A percentile compares a stretch with the other conserved stretches of the same genome.
These are phyloP conservation scores for Hyles vespertilio DNA, from an alignment of 1,140 invertebrate species.

Conservation along the genomic window DNA sequence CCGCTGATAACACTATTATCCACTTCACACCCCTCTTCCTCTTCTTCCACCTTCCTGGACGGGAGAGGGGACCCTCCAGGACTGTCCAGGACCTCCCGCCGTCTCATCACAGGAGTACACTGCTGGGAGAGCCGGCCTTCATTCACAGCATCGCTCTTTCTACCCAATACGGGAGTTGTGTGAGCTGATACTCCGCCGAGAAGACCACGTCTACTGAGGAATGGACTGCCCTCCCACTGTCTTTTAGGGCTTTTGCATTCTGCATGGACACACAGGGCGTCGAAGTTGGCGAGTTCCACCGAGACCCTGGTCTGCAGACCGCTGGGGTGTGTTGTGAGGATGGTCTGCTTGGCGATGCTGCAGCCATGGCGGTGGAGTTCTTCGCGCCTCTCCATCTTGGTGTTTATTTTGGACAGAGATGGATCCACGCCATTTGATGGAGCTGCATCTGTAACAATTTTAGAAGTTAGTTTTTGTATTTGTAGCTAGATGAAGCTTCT, in stretches of 20 bases:
- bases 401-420: constrained; percentile 18
- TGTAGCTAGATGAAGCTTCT: too few relatives aligned
- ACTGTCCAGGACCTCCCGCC: constrained; percentile 53
- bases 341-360: constrained; percentile 69
- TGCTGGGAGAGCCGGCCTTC: constrained; percentile 63
- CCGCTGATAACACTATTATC: constrained; percentile 79
- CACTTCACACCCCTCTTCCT: constrained; percentile 61
- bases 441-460: constrained; percentile 15
- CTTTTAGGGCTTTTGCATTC: constrained; percentile 52
- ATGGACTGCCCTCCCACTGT: constrained; percentile 56
- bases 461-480: background rate
- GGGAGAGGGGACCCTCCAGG: constrained; percentile 57
- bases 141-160: constrained; percentile 54
- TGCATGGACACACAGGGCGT: constrained; percentile 53
- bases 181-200: constrained; percentile 60
- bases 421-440: constrained; percentile 17
- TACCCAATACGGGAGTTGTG: constrained; percentile 56
- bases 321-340: constrained; percentile 63
- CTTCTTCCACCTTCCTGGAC: constrained; percentile 35
- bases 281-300: constrained; percentile 64
- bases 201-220: constrained; percentile 37
- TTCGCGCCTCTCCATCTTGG: constrained; percentile 55
- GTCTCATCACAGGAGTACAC: constrained; percentile 65
- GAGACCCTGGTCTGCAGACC: constrained; percentile 65
- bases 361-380: constrained; percentile 57